Base-by-base conservation (phyloP, 92 coral and sea anemone species). In the Zoanthus gigantus region DNA sequence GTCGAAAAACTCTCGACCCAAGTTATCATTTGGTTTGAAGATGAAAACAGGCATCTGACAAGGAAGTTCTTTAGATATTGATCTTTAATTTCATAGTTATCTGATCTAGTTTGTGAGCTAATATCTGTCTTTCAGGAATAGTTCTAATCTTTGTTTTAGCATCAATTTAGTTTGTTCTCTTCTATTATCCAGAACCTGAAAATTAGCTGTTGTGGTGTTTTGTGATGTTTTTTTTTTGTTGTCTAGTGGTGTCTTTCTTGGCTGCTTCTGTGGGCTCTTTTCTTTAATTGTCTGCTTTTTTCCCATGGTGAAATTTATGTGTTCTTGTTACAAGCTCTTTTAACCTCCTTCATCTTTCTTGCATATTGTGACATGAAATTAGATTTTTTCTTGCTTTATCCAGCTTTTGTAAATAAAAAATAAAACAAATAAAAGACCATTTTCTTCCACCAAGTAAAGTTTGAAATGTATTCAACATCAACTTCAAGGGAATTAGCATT, bases 11-110 rank as follows among this genome's bases (percentile, higher is more conserved):
- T 87, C 96, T 29, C 92, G 99, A 44, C 97, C 96, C 45, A 97
- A 89, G 85, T 94, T 97, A 65, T 86, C 94, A 23, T 95, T 97
- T 87, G 99, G 99, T 57, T 93, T 97, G 77, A 97, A 93, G 88
- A 56, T 88, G 76, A 97, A 95, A 88, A 73, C 85, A 16, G 66
- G 66, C 53, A 81, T 81, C 75, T 81, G 74, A 81, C 18, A 13
- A 29, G 65, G 5, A 77, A 53, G 82, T 77, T 54, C 16, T 31
- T 54, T 67, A 3, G 15, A 29, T 15, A 74, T 7, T 53, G 67
- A 76, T 10, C 12, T 18, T 30, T 52, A 14, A 1, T 77, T 47
- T 54, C 65, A 37, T n/a, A 53, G 12, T 56, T 3, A 18, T 16
- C 45, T 6, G 31, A 74, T 50, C 28, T 50, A 74, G 47, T 52